Base-by-base conservation (phyloP, 2,113 vertebrate species). In the Neopipo cinnamomea region DNA sequence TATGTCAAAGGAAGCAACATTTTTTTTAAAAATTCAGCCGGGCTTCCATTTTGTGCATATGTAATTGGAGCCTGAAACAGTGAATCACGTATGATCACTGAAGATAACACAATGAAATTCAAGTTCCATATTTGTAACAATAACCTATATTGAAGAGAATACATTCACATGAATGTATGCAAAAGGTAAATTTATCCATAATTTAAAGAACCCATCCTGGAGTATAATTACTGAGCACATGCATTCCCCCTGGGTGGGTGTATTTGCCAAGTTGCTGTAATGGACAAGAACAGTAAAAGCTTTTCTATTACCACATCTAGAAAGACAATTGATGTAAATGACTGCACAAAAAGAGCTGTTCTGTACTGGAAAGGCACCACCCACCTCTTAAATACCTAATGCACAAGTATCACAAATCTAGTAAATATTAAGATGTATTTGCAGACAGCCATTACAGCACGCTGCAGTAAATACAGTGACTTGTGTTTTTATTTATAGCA, bases 401-500 rank as follows among this genome's bases (percentile, higher is more conserved):
- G 62, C 37, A 31, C 71, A 62, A 50, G 8, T 62, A 44, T 37
- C 74, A 86, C 72, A 81, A 63, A 41, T 35, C 5, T 8, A 47
- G 52, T 14, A 41, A 25, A 20, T 6, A 27, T 6, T 14, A 41
- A 72, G 22, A 44, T 37, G 18, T 46, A 49, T 85, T 65, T 72
- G 39, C 56, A 84, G 66, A 6, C 49, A 83, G 50, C 35, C 53
- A 59, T 49, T 80, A 33, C 47, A 88, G 56, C 68, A 67, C 1
- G 3, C 61, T 89, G 66, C 63, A 75, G 53, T 37, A 70, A 87
- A 70, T 75, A 73, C 37, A 63, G 59, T 70, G 82, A 88, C 72
- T 75, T 67, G 42, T 52, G 58, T 39, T 73, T 86, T 86, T 91
- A 95, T 86, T 92, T 93, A 95, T 74, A 83, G 91, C 87, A 25